Conservation (phyloP, 1,140 invertebrate species). For the Probaryconus sp. region DNA sequence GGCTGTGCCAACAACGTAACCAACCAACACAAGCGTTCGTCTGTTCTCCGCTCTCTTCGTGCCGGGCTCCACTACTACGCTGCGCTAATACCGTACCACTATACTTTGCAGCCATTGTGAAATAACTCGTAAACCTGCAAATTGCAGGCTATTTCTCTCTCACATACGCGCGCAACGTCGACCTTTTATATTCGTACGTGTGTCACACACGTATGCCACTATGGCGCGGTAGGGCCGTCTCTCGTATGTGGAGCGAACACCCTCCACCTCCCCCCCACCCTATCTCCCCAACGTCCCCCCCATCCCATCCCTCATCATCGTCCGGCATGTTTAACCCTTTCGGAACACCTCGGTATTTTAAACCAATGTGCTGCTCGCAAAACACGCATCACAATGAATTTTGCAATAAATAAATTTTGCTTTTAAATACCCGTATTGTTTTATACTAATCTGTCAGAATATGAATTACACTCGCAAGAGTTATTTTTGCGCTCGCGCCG, state of each 20-base stretch:
- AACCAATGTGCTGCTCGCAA: conserved; percentile 21
- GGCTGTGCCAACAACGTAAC: conserved; percentile 59
- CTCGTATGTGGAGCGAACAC: conserved; percentile 41
- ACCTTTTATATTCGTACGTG: conserved; percentile 35
- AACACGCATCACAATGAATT: conserved; percentile 24
- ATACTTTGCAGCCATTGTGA: conserved; percentile 79
- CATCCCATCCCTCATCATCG: background rate
- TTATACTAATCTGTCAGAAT: conserved; percentile 49
- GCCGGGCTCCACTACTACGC: conserved; percentile 27
- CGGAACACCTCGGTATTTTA: conserved; percentile 9
- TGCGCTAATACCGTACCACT: conserved; percentile 72
- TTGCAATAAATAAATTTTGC: conserved; percentile 36
- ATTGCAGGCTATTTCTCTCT: conserved; percentile 77
- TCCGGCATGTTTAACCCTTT: background rate
- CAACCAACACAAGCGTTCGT: conserved; percentile 47
- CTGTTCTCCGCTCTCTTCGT: conserved; percentile 42
- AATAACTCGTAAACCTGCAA: conserved; percentile 79
- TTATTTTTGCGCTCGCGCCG: conserved; percentile 46
- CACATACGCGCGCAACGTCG: conserved; percentile 63
- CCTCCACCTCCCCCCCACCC: background rate
- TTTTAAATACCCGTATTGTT: conserved; percentile 41
- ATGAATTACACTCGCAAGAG: conserved; percentile 25
- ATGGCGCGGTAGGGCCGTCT: conserved; percentile 8
- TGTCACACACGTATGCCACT: conserved; percentile 15
- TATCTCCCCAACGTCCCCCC: background rate